Evolutionary conservation across 2,797 vertebrate species (phyloP).

Genomic region (Buphagus erythrorhynchus): DNA sequence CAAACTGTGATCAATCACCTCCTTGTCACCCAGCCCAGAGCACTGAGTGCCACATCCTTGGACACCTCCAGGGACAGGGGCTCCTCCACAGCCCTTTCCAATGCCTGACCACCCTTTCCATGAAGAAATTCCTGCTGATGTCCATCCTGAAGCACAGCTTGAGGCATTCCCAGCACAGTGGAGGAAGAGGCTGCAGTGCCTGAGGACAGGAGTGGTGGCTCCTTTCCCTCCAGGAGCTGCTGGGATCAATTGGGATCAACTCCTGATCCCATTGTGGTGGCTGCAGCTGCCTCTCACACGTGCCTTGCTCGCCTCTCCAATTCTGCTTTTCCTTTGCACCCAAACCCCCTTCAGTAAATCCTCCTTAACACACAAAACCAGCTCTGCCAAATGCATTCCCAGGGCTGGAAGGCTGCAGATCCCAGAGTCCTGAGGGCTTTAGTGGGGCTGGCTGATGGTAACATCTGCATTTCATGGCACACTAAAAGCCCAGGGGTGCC

Average conservation of each 20-base stretch:
- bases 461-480: neutral
- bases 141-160: neutral
- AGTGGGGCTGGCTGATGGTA: neutral
- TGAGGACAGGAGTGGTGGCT: neutral
- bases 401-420: neutral
- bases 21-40: neutral
- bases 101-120: neutral
- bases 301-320: neutral
- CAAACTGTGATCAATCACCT: too few species aligned
- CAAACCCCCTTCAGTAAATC: neutral
- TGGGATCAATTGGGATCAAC: neutral
- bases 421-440: neutral
- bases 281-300: neutral
- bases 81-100: neutral
- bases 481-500: neutral
- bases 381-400: neutral
- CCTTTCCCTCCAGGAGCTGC: neutral
- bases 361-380: neutral
- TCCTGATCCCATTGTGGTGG: accelerated
- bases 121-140: neutral
- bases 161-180: neutral
- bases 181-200: neutral
- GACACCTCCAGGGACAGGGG: neutral
- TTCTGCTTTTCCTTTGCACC: neutral
- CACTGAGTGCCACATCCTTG: neutral